Percentiles rank a stretch among this genome's conserved stretches.
These are phyloP conservation scores for Rhinogobio ventralis DNA, from an alignment of 2,797 vertebrate species.

Conservation along the genomic window DNA sequence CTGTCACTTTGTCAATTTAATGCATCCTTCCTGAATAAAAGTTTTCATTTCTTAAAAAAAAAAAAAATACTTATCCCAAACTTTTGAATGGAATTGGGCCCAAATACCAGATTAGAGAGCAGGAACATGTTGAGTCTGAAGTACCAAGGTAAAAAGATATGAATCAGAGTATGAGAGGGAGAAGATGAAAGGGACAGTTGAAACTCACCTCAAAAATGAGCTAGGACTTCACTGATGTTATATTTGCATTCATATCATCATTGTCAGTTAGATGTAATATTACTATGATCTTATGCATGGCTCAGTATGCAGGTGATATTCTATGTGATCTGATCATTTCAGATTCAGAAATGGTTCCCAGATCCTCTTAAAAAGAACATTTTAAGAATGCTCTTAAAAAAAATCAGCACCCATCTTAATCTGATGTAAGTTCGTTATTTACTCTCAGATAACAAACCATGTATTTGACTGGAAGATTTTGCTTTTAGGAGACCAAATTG, in stretches of 20 bases:
- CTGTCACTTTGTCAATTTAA: neutral
- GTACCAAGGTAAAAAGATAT: neutral
- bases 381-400: neutral
- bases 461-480: neutral
- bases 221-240: neutral
- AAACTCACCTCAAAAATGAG: slow-evolving; percentile 14
- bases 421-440: neutral
- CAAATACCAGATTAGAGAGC: neutral
- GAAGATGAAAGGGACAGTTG: slow-evolving; percentile 3
- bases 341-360: neutral
- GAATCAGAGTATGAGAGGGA: neutral
- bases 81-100: neutral
- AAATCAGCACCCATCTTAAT: neutral
- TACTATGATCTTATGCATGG: slow-evolving; percentile 8
- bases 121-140: neutral
- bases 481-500: neutral
- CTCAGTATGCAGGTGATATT: slow-evolving; percentile 23
- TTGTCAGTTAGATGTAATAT: neutral
- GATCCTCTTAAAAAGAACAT: too few relatives aligned
- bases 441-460: neutral
- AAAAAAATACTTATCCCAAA: neutral
- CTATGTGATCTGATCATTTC: slow-evolving; percentile 17
- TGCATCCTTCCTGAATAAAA: neutral
- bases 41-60: neutral
- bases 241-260: slow-evolving; percentile 24